Evolutionary conservation across 2,113 vertebrate species (phyloP).

Genomic region (Pristiophorus japonicus): DNA sequence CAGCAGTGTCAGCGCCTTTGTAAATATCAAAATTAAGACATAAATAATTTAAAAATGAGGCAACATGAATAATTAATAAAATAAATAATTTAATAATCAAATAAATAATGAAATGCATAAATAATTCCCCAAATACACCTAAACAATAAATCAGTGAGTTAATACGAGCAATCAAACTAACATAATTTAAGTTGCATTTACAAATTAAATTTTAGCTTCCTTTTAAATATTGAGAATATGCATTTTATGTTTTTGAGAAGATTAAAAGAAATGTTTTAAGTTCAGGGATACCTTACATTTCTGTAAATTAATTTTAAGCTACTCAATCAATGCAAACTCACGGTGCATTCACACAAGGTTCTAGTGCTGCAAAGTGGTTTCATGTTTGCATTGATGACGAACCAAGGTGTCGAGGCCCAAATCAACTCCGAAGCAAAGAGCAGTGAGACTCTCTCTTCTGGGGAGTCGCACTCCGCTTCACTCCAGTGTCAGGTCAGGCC

Average conservation of each 20-base stretch:
- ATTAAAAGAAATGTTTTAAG: neutral
- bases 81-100: conserved; percentile 99
- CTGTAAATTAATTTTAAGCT: neutral
- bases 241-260: neutral
- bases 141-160: conserved; percentile 73
- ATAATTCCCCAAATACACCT: conserved; percentile 81
- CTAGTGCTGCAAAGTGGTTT: neutral
- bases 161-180: conserved; percentile 41
- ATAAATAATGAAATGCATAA: conserved; percentile 97
- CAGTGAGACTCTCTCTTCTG: neutral
- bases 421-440: neutral
- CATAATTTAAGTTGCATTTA: neutral
- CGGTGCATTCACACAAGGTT: neutral
- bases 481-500: neutral
- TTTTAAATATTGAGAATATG: neutral
- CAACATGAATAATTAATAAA: conserved; percentile 98
- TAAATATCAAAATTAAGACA: conserved; percentile 90
- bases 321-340: neutral
- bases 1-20: conserved; percentile 19
- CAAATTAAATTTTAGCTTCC: conserved; percentile 13
- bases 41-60: conserved; percentile 97
- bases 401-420: neutral
- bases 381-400: neutral
- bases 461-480: neutral
- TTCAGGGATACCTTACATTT: neutral